Evolutionary conservation across 2,113 vertebrate species (phyloP), one percentile per base, ranked within the genome.

Genomic region (Castor canadensis): DNA sequence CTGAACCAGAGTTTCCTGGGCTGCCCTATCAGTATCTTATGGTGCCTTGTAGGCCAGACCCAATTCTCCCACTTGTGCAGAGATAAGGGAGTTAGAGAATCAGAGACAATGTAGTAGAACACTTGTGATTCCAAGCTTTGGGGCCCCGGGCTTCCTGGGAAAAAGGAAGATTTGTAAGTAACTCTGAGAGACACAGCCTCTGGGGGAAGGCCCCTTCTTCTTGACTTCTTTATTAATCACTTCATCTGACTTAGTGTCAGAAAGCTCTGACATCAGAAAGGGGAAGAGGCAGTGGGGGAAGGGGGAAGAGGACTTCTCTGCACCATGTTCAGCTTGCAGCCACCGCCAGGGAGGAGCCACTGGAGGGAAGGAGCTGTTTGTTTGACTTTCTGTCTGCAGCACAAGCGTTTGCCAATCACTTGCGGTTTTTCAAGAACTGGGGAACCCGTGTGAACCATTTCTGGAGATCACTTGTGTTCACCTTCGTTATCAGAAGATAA

Each of bases 351-450:
- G 58, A 52, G 66, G 64, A 49, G 73, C 83, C 76, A 79, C 58
- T 72, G 69, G 79, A 76, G 87, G 86, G 91, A 96, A 91, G 58
- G 73, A 84, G 69, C 66, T 97, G 89, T 96, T 96, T 83, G 89
- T 96, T 97, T 96, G 88, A 82, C 6, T 92, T 64, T 54, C 62
- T 60, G 82, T 89, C 89, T 96, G 45, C 40, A 91, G 43, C 66
- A 90, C 77, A 89, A 97, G 93, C 75, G 38, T 97, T 97, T 98
- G 96, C 93, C 93, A 97, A 95, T 97, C 96, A 77, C 91, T 96
- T 97, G 97, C 35, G 97, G 97, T 96, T 96, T 97, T 93, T 97
- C 94, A 96, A 97, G 96, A 95, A 95, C 79, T 24, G 22, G 26
- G 66, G 80, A 95, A 93, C 54, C 24, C 4, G 9, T 85, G 91